Conservation (phyloP, 2,888 invertebrate species). For the Carpatolechia fugitivella region DNA sequence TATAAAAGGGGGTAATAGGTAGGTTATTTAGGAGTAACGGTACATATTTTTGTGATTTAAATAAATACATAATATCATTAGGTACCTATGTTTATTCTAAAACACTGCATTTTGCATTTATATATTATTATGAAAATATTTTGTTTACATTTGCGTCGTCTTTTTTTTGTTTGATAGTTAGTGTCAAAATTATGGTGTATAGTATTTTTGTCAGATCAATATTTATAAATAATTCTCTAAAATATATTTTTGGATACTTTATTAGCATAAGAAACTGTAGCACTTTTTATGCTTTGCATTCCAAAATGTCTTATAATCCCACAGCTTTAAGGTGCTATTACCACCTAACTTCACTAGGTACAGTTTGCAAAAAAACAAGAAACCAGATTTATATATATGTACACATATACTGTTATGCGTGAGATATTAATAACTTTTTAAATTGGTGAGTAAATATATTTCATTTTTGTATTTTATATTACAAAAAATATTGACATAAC, state of each 20-base stretch:
- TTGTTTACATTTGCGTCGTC: not conserved
- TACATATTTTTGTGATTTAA: conserved; percentile 21
- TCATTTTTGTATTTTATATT: too few relatives aligned
- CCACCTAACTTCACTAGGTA: too few relatives aligned
- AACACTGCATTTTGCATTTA: conserved; percentile 8
- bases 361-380: too few relatives aligned
- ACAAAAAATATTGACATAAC: too few relatives aligned
- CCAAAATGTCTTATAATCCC: conserved; percentile 22
- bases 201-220: conserved; percentile 6
- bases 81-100: not conserved
- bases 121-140: not conserved
- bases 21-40: conserved; percentile 29
- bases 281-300: conserved; percentile 30
- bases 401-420: too few relatives aligned
- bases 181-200: conserved; percentile 41
- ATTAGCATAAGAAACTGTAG: conserved; percentile 25
- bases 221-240: conserved; percentile 13
- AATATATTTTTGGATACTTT: conserved; percentile 34
- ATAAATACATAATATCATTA: conserved; percentile 21
- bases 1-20: conserved; percentile 37
- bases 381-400: too few relatives aligned
- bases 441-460: too few relatives aligned
- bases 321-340: too few relatives aligned
- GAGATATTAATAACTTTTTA: too few relatives aligned
- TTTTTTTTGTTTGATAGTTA: conserved; percentile 29